Evolutionary conservation across 2,888 invertebrate genomes (phyloP).

Genomic region (Campoletis raptor): DNA sequence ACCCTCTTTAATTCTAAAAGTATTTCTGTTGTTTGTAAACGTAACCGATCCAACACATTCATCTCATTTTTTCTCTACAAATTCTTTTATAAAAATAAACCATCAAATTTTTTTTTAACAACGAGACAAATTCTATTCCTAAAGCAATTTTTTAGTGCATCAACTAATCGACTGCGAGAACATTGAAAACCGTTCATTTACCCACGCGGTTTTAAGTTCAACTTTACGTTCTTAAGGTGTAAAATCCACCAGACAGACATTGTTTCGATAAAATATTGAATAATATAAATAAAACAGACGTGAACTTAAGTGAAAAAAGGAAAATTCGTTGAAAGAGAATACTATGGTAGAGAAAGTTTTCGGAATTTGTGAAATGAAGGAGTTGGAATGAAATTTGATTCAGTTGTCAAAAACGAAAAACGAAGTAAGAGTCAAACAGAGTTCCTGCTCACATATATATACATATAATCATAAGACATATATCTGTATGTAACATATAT

Average conservation of each 20-base stretch:
- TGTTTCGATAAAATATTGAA: background rate
- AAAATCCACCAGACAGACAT: background rate
- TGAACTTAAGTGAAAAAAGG: background rate
- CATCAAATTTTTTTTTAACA: background rate
- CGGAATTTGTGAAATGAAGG: background rate
- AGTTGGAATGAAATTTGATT: conserved; percentile 19
- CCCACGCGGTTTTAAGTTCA: background rate
- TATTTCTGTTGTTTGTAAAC: background rate
- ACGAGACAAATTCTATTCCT: background rate
- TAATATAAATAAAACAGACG: background rate
- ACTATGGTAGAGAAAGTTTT: background rate
- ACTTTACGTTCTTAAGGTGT: background rate
- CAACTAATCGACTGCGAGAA: background rate
- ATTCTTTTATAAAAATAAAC: background rate
- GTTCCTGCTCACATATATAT: background rate
- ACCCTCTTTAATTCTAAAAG: background rate
- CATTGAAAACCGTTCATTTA: background rate
- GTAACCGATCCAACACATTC: background rate
- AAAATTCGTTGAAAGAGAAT: background rate
- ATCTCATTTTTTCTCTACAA: background rate
- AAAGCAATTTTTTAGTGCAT: background rate
- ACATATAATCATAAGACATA: background rate
- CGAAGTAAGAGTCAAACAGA: background rate
- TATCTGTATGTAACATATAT: conserved; percentile 5
- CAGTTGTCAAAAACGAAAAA: background rate